Base-by-base conservation (phyloP, 2,113 vertebrate species). In the Sarotherodon lohbergeri region DNA sequence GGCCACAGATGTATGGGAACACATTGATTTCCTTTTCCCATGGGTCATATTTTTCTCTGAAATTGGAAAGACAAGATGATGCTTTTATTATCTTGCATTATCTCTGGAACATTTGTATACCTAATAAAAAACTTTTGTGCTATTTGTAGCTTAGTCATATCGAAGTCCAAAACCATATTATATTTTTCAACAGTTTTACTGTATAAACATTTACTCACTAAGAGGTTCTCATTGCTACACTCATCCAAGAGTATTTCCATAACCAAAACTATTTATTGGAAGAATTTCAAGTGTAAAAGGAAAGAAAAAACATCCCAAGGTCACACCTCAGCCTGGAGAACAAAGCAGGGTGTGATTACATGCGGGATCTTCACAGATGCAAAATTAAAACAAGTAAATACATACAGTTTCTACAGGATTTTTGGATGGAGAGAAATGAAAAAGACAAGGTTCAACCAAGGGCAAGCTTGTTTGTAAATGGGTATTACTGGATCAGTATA, bases 21-120 rank as follows among this genome's bases (percentile, higher is more conserved):
- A 68, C 73, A 11, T 14, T 80, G 39, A 92, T 90, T 91, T 91
- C 83, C 87, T 85, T 86, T 82, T 79, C 87, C 93, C 92, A 73
- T 36, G 80, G 46, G 86, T 39, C 19, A 5, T 68, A 76, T 89
- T 91, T 80, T 61, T 81, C 80, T 66, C 43, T n/a, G 27, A 52
- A 78, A 78, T 8, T 78, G 73, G 52, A 90, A 88, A 87, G 68
- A 34, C 79, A 66, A 52, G 66, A 43, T 82, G 86, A 89, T 82
- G 59, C 56, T 90, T 90, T 88, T 63, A 81, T 84, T 56, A 43
- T 86, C 9, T 50, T 46, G 16, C 24, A 12, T 68, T 50, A 59
- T 85, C 76, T 50, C n/a, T 27, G 36, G 34, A 39, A 80, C 12
- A 43, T 87, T 85, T 88, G 39, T 32, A 24, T 16, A 59, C 2